Conservation (phyloP, 2,797 vertebrate species). For the Ispidina picta region DNA sequence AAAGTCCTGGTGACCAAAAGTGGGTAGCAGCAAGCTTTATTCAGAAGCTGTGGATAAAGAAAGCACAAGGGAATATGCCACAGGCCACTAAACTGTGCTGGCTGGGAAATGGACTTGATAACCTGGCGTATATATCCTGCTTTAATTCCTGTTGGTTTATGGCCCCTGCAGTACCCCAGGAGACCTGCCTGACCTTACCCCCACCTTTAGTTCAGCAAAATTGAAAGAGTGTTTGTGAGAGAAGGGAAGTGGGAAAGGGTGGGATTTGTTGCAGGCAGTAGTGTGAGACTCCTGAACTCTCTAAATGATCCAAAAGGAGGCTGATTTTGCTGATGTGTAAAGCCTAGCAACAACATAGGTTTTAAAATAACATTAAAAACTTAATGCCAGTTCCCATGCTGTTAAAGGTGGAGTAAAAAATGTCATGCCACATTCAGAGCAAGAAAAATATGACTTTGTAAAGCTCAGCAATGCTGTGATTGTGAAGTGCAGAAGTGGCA, state of each 20-base stretch:
- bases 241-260: neutral
- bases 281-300: neutral
- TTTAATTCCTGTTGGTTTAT: conserved; percentile 38
- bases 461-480: neutral
- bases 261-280: neutral
- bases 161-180: neutral
- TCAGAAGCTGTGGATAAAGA: neutral
- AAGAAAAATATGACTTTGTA: neutral
- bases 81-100: neutral
- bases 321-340: neutral
- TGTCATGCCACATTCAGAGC: neutral
- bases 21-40: neutral
- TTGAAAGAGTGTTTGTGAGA: neutral
- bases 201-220: neutral
- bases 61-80: neutral
- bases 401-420: conserved; percentile 11
- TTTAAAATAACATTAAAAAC: conserved; percentile 37
- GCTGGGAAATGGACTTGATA: neutral
- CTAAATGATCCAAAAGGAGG: conserved; percentile 24
- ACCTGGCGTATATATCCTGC: neutral
- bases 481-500: neutral
- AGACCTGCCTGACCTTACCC: neutral
- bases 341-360: neutral
- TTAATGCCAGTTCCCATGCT: neutral
- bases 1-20: neutral